These are phyloP conservation scores for Petrocephalus zakoni DNA, from an alignment of 2,113 vertebrate species.

Conservation along the genomic window DNA sequence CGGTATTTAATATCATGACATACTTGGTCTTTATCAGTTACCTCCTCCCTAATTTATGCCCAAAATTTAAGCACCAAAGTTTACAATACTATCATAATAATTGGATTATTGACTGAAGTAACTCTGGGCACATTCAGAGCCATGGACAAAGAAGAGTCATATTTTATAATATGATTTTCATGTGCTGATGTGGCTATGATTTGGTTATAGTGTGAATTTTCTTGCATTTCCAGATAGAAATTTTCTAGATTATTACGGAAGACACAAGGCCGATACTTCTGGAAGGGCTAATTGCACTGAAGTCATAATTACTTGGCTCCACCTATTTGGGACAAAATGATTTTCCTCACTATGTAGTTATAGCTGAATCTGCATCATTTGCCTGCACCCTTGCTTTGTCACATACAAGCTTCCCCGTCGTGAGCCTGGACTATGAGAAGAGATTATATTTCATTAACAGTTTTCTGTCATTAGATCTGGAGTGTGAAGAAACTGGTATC, in stretches of 20 bases:
- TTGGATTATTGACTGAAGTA: neutral
- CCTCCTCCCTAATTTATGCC: neutral
- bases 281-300: neutral
- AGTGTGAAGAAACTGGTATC: neutral
- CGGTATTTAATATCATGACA: neutral
- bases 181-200: constrained; percentile 15
- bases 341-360: neutral
- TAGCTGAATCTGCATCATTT: neutral
- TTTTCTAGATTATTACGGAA: constrained; percentile 38
- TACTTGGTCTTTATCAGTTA: neutral
- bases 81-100: neutral
- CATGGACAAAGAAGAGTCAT: neutral
- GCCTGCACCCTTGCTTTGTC: neutral
- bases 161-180: neutral
- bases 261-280: neutral
- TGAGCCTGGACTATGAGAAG: neutral
- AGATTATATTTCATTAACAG: neutral
- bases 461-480: neutral
- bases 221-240: constrained; percentile 51
- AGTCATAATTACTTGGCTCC: no score
- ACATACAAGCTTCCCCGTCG: neutral
- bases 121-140: neutral
- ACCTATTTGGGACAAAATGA: neutral
- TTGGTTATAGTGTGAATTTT: constrained; percentile 34
- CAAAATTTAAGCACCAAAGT: neutral